Conservation (phyloP, 2,113 vertebrate species). For the Megaleporinus macrocephalus region DNA sequence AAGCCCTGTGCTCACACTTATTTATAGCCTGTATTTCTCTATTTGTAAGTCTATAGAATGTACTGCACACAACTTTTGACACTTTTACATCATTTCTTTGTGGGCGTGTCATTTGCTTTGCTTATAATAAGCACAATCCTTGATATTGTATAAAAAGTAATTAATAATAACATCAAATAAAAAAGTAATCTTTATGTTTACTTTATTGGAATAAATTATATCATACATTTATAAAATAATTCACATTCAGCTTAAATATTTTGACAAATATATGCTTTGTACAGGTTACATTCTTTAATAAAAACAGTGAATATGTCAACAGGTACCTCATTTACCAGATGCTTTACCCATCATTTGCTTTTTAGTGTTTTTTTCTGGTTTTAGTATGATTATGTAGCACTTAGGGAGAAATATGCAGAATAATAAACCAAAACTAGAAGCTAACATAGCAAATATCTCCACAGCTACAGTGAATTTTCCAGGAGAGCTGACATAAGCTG, state of each 20-base stretch:
- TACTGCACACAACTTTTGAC: neutral
- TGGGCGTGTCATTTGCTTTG: neutral
- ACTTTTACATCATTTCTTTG: neutral
- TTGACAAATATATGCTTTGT: neutral
- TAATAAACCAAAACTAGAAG: slow-evolving; percentile 65
- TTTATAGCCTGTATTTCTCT: slow-evolving; percentile 5
- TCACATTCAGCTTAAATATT: neutral
- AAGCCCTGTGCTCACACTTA: neutral
- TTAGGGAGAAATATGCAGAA: slow-evolving; percentile 63
- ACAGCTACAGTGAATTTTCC: slow-evolving; percentile 79
- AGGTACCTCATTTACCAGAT: neutral
- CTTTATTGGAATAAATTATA: neutral
- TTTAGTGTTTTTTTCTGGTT: slow-evolving; percentile 59
- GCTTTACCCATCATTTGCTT: slow-evolving; percentile 55
- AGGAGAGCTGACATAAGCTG: slow-evolving; percentile 78
- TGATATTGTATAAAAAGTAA: too few species aligned
- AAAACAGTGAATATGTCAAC: neutral
- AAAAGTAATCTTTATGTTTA: neutral
- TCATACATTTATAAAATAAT: neutral
- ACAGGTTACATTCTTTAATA: neutral
- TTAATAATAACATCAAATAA: neutral
- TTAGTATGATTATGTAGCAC: slow-evolving; percentile 61
- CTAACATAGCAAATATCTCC: slow-evolving; percentile 80
- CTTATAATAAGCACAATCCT: neutral
- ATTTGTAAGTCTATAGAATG: neutral